phyloP scores from a whole-genome alignment of 2,888 invertebrate species.

The Lottia gigantea region DNA sequence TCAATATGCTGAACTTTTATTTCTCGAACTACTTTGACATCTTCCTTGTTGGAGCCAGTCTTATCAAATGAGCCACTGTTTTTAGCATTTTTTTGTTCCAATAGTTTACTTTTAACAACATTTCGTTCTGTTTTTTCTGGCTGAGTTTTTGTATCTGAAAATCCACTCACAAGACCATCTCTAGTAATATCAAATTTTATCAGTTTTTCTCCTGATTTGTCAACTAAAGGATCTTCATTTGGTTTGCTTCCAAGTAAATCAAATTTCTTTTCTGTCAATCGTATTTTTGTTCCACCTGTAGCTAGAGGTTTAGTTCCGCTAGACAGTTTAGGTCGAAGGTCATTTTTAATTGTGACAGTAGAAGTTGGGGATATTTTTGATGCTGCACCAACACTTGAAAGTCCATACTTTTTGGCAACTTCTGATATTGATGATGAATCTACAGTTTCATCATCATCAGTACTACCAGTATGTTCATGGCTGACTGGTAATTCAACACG shows the following conservation, averaged over 20 bases:
- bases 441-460: constrained; percentile 15
- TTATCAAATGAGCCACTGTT: not conserved
- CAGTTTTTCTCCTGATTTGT: not conserved
- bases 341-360: not conserved
- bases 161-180: constrained; percentile 1
- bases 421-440: not conserved
- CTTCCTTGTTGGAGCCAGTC: not conserved
- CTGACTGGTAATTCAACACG: constrained; percentile 25
- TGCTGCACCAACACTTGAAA: not conserved
- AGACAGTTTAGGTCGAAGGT: not conserved
- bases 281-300: not conserved
- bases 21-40: not conserved
- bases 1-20: not conserved
- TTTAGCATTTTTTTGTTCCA: constrained; percentile 1
- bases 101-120: not conserved
- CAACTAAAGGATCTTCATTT: not conserved
- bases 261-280: constrained; percentile 9
- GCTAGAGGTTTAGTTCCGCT: not conserved
- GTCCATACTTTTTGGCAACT: constrained; percentile 11
- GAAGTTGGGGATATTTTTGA: constrained; percentile 5
- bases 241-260: not conserved
- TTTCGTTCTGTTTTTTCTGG: not conserved
- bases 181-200: not conserved
- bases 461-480: constrained; percentile 19
- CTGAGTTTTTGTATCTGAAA: not conserved